Percentiles rank a stretch among this genome's conserved stretches.
Conservation (phyloP, 2,797 vertebrate species). For the Lophotriccus pileatus region DNA sequence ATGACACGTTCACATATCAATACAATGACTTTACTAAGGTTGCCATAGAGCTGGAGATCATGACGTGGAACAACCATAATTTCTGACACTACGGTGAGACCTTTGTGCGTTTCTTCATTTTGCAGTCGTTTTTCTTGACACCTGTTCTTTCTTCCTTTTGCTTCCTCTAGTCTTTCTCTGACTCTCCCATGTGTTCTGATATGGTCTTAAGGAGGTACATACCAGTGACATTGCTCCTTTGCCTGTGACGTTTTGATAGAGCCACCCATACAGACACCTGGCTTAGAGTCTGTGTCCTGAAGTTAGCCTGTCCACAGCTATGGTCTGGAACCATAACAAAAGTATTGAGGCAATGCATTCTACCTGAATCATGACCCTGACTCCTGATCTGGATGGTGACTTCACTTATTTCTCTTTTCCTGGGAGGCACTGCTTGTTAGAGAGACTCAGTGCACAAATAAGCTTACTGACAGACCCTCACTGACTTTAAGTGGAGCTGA, state of each 20-base stretch:
- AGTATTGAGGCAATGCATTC: neutral
- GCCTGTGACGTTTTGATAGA: neutral
- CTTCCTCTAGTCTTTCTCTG: neutral
- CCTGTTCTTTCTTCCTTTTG: neutral
- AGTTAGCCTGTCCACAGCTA: neutral
- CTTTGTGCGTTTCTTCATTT: neutral
- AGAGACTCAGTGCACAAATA: neutral
- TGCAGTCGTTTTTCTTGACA: neutral
- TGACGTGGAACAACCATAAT: neutral
- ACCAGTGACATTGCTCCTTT: accelerated
- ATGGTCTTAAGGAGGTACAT: neutral
- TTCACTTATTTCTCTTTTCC: neutral
- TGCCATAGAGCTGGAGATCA: neutral
- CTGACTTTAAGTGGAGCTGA: neutral
- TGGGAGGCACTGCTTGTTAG: neutral
- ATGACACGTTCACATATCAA: neutral
- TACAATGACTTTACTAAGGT: neutral
- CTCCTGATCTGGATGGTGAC: neutral
- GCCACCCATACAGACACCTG: neutral
- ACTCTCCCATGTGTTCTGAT: neutral
- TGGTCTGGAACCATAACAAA: neutral
- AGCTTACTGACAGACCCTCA: neutral
- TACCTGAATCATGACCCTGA: no score
- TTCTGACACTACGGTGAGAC: neutral
- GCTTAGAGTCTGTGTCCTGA: neutral